Conservation (phyloP, 2,113 vertebrate species). For the Nothocercus nigrocapillus region DNA sequence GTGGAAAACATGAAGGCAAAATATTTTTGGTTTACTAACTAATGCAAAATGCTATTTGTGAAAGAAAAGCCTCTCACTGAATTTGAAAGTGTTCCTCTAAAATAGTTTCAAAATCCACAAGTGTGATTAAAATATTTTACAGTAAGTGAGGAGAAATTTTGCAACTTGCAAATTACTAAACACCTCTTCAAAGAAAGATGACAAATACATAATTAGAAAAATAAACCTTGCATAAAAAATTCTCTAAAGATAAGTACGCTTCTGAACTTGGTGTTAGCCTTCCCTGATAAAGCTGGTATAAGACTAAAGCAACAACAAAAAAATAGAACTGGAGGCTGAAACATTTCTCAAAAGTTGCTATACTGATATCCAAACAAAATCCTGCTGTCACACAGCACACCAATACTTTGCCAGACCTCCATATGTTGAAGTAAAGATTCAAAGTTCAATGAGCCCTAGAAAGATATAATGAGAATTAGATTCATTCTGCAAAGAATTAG, state of each 20-base stretch:
- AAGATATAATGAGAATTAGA: neutral
- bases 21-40: neutral
- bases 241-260: neutral
- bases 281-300: neutral
- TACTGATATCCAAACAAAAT: neutral
- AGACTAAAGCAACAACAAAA: neutral
- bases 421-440: neutral
- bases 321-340: neutral
- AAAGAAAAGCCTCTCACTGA: neutral
- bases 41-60: neutral
- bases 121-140: neutral
- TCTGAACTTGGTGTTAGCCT: neutral
- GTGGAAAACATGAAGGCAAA: neutral
- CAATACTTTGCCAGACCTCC: neutral
- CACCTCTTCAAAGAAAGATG: neutral
- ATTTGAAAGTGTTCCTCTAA: neutral
- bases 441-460: neutral
- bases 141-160: neutral
- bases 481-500: neutral
- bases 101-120: neutral
- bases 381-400: neutral
- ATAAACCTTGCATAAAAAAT: fast-evolving
- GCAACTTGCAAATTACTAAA: neutral
- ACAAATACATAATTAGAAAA: neutral
- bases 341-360: neutral